Evolutionary conservation across 2,797 vertebrate species (phyloP).

Genomic region (Myoxocephalus aenaeus): DNA sequence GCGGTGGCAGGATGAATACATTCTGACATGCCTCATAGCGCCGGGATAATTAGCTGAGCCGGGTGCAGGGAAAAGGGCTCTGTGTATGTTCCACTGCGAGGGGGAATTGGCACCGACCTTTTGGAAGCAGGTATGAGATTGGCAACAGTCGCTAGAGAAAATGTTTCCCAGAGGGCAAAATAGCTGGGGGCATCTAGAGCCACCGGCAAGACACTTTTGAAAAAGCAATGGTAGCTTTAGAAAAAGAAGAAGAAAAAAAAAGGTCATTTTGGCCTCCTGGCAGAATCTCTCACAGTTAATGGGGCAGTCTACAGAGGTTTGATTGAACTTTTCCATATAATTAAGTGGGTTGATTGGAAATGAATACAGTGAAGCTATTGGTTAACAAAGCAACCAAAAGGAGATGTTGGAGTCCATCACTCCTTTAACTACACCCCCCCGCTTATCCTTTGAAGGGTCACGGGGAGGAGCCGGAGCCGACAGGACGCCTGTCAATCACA

Average conservation of each 20-base stretch:
- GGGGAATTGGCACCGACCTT: slow-evolving; percentile 69
- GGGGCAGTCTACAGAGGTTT: slow-evolving; percentile 51
- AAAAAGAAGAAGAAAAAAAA: slow-evolving; percentile 25
- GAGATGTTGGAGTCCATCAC: background rate
- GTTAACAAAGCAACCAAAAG: background rate
- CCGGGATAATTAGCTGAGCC: slow-evolving; percentile 82
- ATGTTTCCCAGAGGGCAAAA: slow-evolving; percentile 77
- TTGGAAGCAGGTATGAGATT: slow-evolving; percentile 71
- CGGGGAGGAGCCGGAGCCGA: background rate
- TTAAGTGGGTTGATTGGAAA: background rate
- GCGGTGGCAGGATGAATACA: slow-evolving; percentile 65
- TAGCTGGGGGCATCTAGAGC: slow-evolving; percentile 69
- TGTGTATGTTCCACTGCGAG: slow-evolving; percentile 58
- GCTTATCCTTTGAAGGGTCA: background rate
- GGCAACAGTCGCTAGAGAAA: slow-evolving; percentile 70
- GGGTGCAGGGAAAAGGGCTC: slow-evolving; percentile 64
- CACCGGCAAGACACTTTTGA: slow-evolving; percentile 61
- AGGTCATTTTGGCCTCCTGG: slow-evolving; percentile 54
- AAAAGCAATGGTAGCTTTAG: slow-evolving; percentile 52
- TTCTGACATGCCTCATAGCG: slow-evolving; percentile 81
- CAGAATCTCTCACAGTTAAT: slow-evolving; percentile 60
- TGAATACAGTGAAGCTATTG: background rate
- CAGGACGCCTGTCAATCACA: slow-evolving; percentile 12
- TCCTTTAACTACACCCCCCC: background rate
- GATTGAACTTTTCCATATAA: slow-evolving; percentile 45